Base-by-base conservation (phyloP, 2,113 vertebrate genomes). In the Gallinago jamesoni region DNA sequence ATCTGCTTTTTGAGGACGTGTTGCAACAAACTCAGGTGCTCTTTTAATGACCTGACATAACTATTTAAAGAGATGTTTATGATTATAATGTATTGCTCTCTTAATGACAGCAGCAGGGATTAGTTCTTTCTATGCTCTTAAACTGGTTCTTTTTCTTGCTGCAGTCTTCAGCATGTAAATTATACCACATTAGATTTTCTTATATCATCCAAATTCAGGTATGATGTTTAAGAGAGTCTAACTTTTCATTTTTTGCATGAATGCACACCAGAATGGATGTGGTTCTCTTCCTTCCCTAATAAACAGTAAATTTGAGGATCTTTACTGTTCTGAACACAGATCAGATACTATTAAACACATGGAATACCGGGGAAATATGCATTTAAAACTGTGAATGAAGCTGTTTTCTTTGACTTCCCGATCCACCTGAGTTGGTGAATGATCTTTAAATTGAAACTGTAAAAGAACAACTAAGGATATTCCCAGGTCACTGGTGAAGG, bases 21-120 rank as follows among this genome's bases (percentile, higher is more conserved):
- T 37, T 96, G 62, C 66, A 96, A 80, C 59, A 88, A 94, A 86
- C 55, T 97, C 93, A 96, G 92, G 74, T 96, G 90, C 41, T 93
- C 19, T 93, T 74, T 82, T 96, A 96, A 96, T 94, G 93, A 85
- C 73, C 94, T 97, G 92, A 96, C 95, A 91, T 93, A 94, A 94
- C 76, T 75, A 25, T 96, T 96, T 96, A 96, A 96, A 96, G 82
- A 67, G 69, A 91, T 80, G 24, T 78, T 97, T 96, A 93, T 95
- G 52, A 87, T 77, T 87, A 74, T 82, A 91, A 90, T 94, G 28
- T 43, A 87, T 77, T 81, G n/a, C 33, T 56, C 15, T 89, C 67
- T 88, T 93, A 93, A 96, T 93, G 93, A 82, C 28, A 87, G 41
- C 81, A 88, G 52, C 52, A 91, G 39, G 18, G 21, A 90, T 78